These are phyloP conservation scores for Xestia c-nigrum DNA, from an alignment of 2,888 invertebrate species.

Conservation along the genomic window DNA sequence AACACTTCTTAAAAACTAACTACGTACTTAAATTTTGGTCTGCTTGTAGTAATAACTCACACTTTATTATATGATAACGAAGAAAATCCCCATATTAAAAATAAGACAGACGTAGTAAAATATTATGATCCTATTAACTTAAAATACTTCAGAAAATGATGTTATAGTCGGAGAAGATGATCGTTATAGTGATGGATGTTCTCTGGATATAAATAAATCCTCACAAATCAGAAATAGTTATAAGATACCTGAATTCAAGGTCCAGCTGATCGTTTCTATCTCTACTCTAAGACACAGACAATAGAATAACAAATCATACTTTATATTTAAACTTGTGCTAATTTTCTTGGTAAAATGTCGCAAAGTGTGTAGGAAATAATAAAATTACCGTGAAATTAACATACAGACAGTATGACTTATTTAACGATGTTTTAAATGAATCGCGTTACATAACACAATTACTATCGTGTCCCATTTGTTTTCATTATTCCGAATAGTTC, in stretches of 20 bases:
- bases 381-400: slow-evolving; percentile 48
- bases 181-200: slow-evolving; percentile 47
- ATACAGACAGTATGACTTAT: slow-evolving; percentile 44
- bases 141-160: slow-evolving; percentile 46
- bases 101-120: slow-evolving; percentile 12
- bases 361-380: slow-evolving; percentile 26
- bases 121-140: slow-evolving; percentile 40
- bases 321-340: slow-evolving; percentile 18
- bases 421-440: slow-evolving; percentile 47
- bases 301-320: slow-evolving; percentile 25
- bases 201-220: slow-evolving; percentile 56
- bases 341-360: slow-evolving; percentile 34
- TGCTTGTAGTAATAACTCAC: not conserved
- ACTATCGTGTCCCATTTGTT: slow-evolving; percentile 56
- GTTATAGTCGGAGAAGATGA: slow-evolving; percentile 25
- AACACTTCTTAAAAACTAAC: too few relatives aligned
- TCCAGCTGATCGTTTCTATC: slow-evolving; percentile 28
- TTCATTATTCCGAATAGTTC: slow-evolving; percentile 45
- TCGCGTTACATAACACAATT: slow-evolving; percentile 44
- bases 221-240: slow-evolving; percentile 54
- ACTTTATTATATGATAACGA: slow-evolving; percentile 6
- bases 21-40: not conserved
- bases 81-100: slow-evolving; percentile 1
- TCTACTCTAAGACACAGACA: slow-evolving; percentile 28
- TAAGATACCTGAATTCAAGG: slow-evolving; percentile 50